Percentiles rank a stretch among this genome's conserved stretches.
These are phyloP conservation scores for Onychomys leucogaster DNA, from an alignment of 2,797 vertebrate genomes.

Conservation along the genomic window DNA sequence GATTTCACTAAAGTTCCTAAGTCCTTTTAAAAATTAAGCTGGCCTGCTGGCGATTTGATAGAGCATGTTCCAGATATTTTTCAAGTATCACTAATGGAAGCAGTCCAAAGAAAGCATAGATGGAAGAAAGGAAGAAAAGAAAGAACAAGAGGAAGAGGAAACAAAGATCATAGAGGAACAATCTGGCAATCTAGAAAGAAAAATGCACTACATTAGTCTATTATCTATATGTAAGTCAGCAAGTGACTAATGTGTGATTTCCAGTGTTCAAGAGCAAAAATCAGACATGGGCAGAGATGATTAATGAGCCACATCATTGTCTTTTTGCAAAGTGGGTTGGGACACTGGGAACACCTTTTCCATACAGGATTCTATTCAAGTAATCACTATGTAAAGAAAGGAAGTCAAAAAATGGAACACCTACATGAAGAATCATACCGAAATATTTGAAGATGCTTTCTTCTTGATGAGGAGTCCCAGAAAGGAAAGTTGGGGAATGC, in stretches of 20 bases:
- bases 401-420: background rate
- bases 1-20: background rate
- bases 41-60: background rate
- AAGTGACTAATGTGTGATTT: background rate
- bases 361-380: background rate
- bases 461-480: background rate
- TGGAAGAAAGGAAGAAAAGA: background rate
- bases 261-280: constrained; percentile 5
- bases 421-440: background rate
- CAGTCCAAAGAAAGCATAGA: background rate
- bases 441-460: background rate
- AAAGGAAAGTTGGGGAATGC: constrained; percentile 1
- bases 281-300: background rate
- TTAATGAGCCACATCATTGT: background rate
- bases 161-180: background rate
- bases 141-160: background rate
- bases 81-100: background rate
- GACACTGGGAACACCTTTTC: background rate
- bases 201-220: background rate
- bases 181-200: background rate
- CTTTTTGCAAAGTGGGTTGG: constrained; percentile 33
- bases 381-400: background rate
- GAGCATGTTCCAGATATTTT: background rate
- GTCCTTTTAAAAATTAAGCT: background rate
- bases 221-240: background rate